Conservation (phyloP, 2,113 vertebrate species). For the Opisthocomus hoazin region DNA sequence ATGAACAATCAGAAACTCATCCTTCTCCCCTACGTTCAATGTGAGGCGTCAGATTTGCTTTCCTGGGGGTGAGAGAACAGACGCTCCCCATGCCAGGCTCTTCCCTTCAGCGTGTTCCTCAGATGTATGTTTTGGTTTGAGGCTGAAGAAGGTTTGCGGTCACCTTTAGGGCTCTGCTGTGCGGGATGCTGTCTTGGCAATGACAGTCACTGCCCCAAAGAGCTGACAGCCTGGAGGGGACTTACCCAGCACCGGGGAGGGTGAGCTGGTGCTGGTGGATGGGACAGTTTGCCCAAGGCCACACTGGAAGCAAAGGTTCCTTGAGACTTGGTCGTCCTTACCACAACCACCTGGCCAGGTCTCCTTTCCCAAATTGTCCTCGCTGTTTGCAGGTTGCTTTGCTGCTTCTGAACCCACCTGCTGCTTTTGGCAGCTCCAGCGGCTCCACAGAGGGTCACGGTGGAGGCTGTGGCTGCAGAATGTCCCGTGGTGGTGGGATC, state of each 20-base stretch:
- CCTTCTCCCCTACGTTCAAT: fast-evolving
- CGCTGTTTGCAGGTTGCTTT: neutral
- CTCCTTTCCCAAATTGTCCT: neutral
- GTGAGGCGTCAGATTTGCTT: neutral
- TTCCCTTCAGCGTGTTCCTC: neutral
- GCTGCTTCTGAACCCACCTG: neutral
- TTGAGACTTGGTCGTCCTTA: neutral
- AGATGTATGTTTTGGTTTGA: neutral
- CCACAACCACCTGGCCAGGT: neutral
- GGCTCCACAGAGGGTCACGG: neutral
- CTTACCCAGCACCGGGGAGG: neutral
- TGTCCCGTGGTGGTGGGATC: neutral
- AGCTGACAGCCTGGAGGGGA: neutral
- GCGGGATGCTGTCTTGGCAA: neutral
- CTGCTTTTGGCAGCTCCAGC: neutral
- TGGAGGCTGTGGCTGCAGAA: neutral
- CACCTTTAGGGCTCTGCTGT: neutral
- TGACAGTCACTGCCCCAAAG: neutral
- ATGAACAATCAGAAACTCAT: fast-evolving
- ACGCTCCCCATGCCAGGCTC: neutral
- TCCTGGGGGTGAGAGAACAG: too few relatives aligned
- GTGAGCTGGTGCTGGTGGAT: neutral
- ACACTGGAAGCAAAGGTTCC: neutral
- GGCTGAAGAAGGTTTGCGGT: neutral
- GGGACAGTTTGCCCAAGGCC: neutral